Conservation (phyloP, 2,888 invertebrate species). For the Byasa hedistus region DNA sequence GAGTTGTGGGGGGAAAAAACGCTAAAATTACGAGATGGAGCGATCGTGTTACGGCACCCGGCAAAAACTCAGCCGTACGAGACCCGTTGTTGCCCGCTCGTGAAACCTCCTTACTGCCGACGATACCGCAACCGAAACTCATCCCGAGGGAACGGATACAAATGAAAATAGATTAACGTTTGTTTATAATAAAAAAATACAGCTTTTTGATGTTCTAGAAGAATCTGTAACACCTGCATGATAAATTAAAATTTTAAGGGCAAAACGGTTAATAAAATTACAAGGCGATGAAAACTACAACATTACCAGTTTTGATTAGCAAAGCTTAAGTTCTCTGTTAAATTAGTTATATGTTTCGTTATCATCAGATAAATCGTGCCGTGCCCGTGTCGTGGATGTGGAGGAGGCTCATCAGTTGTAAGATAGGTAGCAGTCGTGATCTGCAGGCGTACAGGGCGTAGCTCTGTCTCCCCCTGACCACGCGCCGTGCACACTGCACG, state of each 20-base stretch:
- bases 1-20: slow-evolving; percentile 49
- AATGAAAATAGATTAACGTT: too few relatives aligned
- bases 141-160: too few relatives aligned
- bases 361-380: slow-evolving; percentile 30
- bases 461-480: slow-evolving; percentile 56
- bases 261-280: too few relatives aligned
- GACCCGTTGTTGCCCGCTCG: slow-evolving; percentile 45
- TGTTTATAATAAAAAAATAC: too few relatives aligned
- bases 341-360: too few relatives aligned
- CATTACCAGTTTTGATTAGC: too few relatives aligned
- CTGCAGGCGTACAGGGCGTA: slow-evolving; percentile 53
- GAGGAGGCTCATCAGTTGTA: slow-evolving; percentile 46
- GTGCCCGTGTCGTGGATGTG: slow-evolving; percentile 42
- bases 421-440: slow-evolving; percentile 49
- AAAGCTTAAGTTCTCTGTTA: too few relatives aligned
- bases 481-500: slow-evolving; percentile 50
- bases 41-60: slow-evolving; percentile 68
- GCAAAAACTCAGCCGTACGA: slow-evolving; percentile 63
- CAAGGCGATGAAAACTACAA: too few relatives aligned
- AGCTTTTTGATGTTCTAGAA: too few relatives aligned
- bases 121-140: slow-evolving; percentile 20
- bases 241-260: too few relatives aligned
- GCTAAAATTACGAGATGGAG: slow-evolving; percentile 71
- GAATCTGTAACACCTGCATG: too few relatives aligned
- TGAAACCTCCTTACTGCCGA: slow-evolving; percentile 33